These are phyloP conservation scores for Hippocampus zosterae DNA, from an alignment of 2,113 vertebrate species.

Conservation along the genomic window DNA sequence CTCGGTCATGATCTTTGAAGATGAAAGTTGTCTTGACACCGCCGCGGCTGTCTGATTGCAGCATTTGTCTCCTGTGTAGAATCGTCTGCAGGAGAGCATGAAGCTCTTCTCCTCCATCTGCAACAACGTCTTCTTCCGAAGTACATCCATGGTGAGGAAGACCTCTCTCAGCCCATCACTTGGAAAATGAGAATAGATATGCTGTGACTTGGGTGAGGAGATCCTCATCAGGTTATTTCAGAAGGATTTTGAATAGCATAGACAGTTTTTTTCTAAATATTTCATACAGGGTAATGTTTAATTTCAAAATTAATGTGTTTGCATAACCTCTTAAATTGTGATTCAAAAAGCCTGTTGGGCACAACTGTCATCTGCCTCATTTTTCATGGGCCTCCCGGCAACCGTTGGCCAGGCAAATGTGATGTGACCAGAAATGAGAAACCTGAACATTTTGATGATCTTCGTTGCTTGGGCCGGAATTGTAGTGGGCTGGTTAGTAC, in stretches of 20 bases:
- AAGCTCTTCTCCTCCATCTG: constrained; percentile 75
- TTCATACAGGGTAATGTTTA: too few species aligned
- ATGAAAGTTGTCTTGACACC: background rate
- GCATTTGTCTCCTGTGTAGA: constrained; percentile 49
- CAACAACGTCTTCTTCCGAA: constrained; percentile 75
- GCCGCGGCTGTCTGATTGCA: constrained; percentile 6
- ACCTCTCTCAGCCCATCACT: background rate
- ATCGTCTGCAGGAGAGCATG: constrained; percentile 75
- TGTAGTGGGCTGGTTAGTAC: too few species aligned
- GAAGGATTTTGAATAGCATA: too few species aligned
- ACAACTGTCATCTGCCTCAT: background rate
- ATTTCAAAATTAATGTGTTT: too few species aligned
- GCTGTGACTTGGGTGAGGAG: background rate
- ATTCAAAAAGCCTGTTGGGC: background rate
- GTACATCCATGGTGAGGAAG: constrained; percentile 74
- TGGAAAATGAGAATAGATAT: background rate
- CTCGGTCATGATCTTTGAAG: background rate
- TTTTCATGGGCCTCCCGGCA: background rate
- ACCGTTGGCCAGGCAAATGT: background rate
- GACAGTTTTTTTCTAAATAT: too few species aligned
- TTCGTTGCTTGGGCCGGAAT: too few species aligned
- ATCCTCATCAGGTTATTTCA: too few species aligned
- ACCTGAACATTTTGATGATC: background rate
- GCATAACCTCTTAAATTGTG: background rate
- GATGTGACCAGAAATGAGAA: too few species aligned